A percentile compares a stretch with the other conserved stretches of the same genome.
Conservation (phyloP, 35 echinoderm and acorn worm genomes). For the Anneissia japonica region DNA sequence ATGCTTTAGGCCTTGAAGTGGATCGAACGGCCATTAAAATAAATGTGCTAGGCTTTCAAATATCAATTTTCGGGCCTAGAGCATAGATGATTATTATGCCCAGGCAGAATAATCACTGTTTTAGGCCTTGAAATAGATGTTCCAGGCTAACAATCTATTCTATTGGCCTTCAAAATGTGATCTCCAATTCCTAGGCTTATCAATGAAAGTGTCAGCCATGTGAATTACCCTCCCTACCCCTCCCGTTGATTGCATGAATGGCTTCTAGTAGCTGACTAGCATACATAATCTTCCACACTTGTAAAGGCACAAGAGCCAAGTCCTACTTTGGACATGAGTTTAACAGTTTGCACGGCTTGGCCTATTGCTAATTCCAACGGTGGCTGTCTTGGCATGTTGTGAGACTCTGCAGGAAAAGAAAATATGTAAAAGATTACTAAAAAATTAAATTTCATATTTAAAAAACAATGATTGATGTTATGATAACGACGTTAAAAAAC, state of each 20-base stretch:
- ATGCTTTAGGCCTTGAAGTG: no score
- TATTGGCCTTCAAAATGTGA: neutral
- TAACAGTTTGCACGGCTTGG: slow-evolving; percentile 74
- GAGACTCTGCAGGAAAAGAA: slow-evolving; percentile 56
- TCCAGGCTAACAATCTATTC: neutral
- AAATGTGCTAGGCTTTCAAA: no score
- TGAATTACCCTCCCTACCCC: neutral
- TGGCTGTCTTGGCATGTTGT: slow-evolving; percentile 88
- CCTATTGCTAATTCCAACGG: slow-evolving; percentile 86
- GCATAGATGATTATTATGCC: no score
- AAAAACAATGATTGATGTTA: no score
- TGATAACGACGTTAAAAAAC: no score
- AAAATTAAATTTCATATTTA: no score
- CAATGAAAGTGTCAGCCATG: neutral
- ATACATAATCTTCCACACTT: slow-evolving; percentile 75
- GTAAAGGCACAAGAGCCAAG: slow-evolving; percentile 93
- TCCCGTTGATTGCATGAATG: neutral
- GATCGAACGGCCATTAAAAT: no score
- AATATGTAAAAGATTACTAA: no score
- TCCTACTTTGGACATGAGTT: slow-evolving; percentile 97
- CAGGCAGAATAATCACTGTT: no score
- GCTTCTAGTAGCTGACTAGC: neutral
- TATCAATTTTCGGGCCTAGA: no score
- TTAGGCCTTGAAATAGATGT: no score
- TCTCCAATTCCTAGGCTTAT: neutral